A percentile compares a stretch with the other conserved stretches of the same genome.
Conservation (phyloP, 2,888 invertebrate species). For the Apotomis betuletana region DNA sequence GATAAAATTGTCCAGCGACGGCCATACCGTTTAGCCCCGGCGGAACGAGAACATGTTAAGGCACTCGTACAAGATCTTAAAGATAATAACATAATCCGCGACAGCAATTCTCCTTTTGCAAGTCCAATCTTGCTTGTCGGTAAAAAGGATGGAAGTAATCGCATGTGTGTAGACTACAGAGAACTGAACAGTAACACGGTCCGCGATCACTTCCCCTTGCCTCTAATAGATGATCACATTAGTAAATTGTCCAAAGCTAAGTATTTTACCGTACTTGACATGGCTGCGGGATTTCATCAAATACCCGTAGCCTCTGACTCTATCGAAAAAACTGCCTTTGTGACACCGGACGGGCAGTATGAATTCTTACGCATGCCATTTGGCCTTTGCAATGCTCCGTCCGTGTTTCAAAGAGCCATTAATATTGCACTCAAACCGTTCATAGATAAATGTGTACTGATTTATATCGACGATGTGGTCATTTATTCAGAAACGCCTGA, state of each 20-base stretch:
- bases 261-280: constrained; percentile 33
- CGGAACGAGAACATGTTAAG: constrained; percentile 38
- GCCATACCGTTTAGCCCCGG: constrained; percentile 37
- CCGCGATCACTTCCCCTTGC: constrained; percentile 36
- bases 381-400: constrained; percentile 41
- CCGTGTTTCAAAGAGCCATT: constrained; percentile 41
- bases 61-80: constrained; percentile 34
- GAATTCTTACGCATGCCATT: constrained; percentile 40
- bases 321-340: constrained; percentile 36
- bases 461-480: constrained; percentile 43
- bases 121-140: constrained; percentile 44
- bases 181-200: constrained; percentile 38
- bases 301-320: constrained; percentile 32
- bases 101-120: constrained; percentile 41
- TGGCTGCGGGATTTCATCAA: constrained; percentile 37
- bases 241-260: constrained; percentile 13
- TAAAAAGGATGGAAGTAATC: constrained; percentile 45
- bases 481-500: constrained; percentile 33
- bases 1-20: constrained; percentile 40
- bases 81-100: constrained; percentile 44
- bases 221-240: constrained; percentile 37
- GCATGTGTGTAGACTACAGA: constrained; percentile 44
- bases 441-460: constrained; percentile 31
- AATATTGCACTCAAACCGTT: constrained; percentile 33
- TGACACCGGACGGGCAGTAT: constrained; percentile 37